These are phyloP conservation scores for Geotria australis DNA, from an alignment of 2,797 vertebrate genomes.

Conservation along the genomic window DNA sequence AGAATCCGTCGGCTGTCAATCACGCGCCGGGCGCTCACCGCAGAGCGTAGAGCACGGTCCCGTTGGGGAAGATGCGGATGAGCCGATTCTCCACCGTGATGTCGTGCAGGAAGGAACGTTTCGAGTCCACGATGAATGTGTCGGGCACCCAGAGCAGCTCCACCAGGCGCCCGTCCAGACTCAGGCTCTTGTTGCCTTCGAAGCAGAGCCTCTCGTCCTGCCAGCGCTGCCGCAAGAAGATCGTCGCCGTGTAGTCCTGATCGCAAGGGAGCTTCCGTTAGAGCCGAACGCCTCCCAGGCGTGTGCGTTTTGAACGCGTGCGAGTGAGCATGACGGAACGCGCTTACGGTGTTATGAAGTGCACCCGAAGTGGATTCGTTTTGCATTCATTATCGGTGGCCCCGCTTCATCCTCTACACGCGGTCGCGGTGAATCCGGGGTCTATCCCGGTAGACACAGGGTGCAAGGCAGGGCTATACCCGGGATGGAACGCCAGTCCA, in stretches of 20 bases:
- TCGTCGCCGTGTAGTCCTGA: constrained; percentile 66
- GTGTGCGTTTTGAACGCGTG: too few relatives aligned
- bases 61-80: constrained; percentile 64
- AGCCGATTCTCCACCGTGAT: constrained; percentile 64
- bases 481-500: too few relatives aligned
- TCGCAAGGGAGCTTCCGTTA: neutral
- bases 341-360: too few relatives aligned
- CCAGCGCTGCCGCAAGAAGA: constrained; percentile 60
- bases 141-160: constrained; percentile 69
- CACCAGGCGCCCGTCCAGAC: constrained; percentile 47
- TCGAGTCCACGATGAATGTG: constrained; percentile 67
- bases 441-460: too few relatives aligned
- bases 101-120: constrained; percentile 65
- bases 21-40: constrained; percentile 12
- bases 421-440: too few relatives aligned
- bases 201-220: constrained; percentile 55
- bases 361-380: too few relatives aligned
- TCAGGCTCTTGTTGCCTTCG: constrained; percentile 54
- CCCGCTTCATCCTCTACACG: too few relatives aligned
- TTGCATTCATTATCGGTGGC: too few relatives aligned
- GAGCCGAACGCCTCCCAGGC: too few relatives aligned
- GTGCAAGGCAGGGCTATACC: too few relatives aligned
- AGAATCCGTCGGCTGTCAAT: too few relatives aligned
- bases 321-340: too few relatives aligned
- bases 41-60: constrained; percentile 51